Evolutionary conservation across 2,797 vertebrate genomes (phyloP).

Genomic region (Sebastolobus alascanus): DNA sequence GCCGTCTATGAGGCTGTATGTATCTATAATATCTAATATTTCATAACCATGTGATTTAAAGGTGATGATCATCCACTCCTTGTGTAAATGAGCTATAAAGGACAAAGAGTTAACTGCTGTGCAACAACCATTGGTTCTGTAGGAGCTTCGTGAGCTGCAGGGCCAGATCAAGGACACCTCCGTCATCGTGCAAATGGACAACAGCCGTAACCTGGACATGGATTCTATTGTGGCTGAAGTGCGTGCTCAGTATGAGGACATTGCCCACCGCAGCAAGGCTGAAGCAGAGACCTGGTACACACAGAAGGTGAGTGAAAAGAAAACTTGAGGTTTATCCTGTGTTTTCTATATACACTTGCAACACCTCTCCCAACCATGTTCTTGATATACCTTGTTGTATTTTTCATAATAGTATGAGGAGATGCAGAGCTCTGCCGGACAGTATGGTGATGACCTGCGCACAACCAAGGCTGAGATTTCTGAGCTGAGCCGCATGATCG

Average conservation of each 20-base stretch:
- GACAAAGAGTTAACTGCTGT: constrained; percentile 25
- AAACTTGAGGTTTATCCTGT: neutral
- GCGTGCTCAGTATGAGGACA: too few species aligned
- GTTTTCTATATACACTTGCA: neutral
- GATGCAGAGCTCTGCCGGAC: constrained; percentile 84
- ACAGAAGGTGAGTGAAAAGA: constrained; percentile 78
- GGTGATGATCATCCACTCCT: neutral
- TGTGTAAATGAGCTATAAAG: neutral
- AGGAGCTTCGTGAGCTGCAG: constrained; percentile 89
- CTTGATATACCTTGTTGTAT: neutral
- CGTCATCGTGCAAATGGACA: constrained; percentile 90
- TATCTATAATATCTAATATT: constrained; percentile 1
- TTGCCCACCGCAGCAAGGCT: too few species aligned
- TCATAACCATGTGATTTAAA: neutral
- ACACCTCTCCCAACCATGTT: neutral
- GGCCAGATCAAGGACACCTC: constrained; percentile 88
- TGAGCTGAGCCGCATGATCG: constrained; percentile 85
- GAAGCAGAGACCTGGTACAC: too few species aligned
- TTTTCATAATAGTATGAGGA: constrained; percentile 83
- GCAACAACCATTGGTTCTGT: constrained; percentile 22
- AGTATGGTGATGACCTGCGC: constrained; percentile 84
- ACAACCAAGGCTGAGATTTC: constrained; percentile 86
- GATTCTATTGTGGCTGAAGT: too few species aligned
- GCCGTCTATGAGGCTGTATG: constrained; percentile 90
- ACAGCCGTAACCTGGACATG: constrained; percentile 77